Evolutionary conservation across 2,888 invertebrate genomes (phyloP).

Genomic region (Oligia latruncula): DNA sequence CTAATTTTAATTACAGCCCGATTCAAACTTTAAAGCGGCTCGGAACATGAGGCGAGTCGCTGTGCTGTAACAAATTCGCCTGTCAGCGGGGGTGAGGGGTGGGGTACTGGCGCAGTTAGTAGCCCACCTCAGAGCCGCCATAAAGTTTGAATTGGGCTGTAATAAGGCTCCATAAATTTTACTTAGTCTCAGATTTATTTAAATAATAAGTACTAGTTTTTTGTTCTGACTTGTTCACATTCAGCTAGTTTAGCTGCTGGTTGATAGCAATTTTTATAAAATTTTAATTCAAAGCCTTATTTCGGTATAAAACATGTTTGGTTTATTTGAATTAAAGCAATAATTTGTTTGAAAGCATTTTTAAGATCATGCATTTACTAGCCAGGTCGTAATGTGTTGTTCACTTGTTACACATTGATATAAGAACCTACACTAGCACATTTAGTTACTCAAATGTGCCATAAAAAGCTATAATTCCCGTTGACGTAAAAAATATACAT

Average conservation of each 20-base stretch:
- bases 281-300: background rate
- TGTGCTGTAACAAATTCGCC: background rate
- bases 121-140: no score
- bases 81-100: no score
- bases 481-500: background rate
- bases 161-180: background rate
- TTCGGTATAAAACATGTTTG: background rate
- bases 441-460: background rate
- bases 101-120: no score
- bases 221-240: background rate
- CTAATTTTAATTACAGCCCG: background rate
- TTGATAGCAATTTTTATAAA: background rate
- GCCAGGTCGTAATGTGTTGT: background rate
- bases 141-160: no score
- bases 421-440: background rate
- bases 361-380: background rate
- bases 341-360: conserved; percentile 1
- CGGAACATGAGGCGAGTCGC: background rate
- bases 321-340: background rate
- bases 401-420: background rate
- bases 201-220: conserved; percentile 4
- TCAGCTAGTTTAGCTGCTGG: background rate
- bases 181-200: background rate
- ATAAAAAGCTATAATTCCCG: background rate
- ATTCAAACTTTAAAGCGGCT: background rate